Conservation (phyloP, 1,140 invertebrate genomes). For the Thaumetopoea pityocampa region DNA sequence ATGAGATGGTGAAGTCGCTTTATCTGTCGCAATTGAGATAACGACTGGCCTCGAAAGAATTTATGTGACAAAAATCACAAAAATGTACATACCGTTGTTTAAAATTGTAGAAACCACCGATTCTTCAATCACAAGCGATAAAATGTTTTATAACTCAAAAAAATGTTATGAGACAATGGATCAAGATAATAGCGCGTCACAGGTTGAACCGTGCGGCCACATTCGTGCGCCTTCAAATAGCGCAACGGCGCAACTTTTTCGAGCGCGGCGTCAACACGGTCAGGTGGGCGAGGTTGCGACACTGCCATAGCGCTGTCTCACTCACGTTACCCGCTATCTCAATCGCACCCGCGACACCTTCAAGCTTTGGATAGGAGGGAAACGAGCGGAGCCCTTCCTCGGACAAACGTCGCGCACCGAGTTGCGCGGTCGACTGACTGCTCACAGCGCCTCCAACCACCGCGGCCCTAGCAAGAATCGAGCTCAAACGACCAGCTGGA, state of each 20-base stretch:
- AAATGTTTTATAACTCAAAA: slow-evolving; percentile 33
- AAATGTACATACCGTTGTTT: slow-evolving; percentile 47
- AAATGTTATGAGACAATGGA: slow-evolving; percentile 48
- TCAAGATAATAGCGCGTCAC: slow-evolving; percentile 64
- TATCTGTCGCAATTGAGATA: slow-evolving; percentile 43
- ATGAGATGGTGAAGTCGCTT: slow-evolving; percentile 28
- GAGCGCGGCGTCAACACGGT: slow-evolving; percentile 72
- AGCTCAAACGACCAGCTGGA: slow-evolving; percentile 37
- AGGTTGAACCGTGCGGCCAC: slow-evolving; percentile 51
- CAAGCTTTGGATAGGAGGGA: slow-evolving; percentile 32
- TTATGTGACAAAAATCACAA: slow-evolving; percentile 28
- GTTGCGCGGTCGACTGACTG: slow-evolving; percentile 70
- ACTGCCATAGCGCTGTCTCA: slow-evolving; percentile 59
- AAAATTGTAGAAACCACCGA: slow-evolving; percentile 18
- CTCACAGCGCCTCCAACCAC: slow-evolving; percentile 34
- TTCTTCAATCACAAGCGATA: slow-evolving; percentile 29
- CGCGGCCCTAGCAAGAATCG: slow-evolving; percentile 44
- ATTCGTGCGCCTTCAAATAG: slow-evolving; percentile 72
- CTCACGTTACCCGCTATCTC: slow-evolving; percentile 36
- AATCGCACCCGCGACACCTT: slow-evolving; percentile 41
- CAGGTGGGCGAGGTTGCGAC: slow-evolving; percentile 75
- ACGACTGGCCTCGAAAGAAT: slow-evolving; percentile 25
- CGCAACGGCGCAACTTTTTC: slow-evolving; percentile 74
- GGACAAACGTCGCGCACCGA: slow-evolving; percentile 68
- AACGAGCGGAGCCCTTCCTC: slow-evolving; percentile 49